Conservation (phyloP, 2,113 vertebrate species). For the Protobothrops mucrosquamatus region DNA sequence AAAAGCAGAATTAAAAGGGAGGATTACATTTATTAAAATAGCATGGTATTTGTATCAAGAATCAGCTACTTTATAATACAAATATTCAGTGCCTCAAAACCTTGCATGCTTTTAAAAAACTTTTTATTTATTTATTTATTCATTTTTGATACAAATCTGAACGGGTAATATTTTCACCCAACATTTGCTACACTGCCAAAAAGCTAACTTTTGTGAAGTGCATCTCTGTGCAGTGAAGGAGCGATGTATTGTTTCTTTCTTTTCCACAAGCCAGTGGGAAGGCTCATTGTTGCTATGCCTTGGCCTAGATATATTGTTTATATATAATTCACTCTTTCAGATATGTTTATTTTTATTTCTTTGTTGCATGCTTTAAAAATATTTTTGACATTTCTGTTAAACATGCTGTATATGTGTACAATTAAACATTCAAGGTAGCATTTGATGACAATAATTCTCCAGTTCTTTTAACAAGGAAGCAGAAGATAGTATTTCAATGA, state of each 20-base stretch:
- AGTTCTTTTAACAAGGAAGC: background rate
- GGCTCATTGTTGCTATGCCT: background rate
- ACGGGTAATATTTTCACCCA: background rate
- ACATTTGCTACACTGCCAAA: rapidly evolving
- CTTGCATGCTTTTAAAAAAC: background rate
- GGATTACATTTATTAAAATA: background rate
- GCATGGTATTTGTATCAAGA: background rate
- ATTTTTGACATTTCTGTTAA: background rate
- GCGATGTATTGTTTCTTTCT: background rate
- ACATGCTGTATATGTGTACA: background rate
- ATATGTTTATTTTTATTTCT: background rate
- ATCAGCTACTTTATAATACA: conserved; percentile 23
- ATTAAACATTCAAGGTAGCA: background rate
- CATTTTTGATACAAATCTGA: background rate
- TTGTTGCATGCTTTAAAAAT: background rate
- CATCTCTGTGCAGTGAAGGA: background rate
- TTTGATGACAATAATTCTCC: background rate
- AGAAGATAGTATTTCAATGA: background rate
- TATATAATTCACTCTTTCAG: background rate
- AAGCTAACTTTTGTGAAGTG: background rate
- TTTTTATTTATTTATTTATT: background rate
- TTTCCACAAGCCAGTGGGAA: background rate
- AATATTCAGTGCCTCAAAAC: conserved; percentile 6
- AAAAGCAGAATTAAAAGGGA: background rate
- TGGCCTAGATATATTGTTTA: background rate